Percentiles rank a stretch among this genome's conserved stretches.
phyloP scores from a whole-genome alignment of 1,140 invertebrate species.

The Microplitis demolitor region DNA sequence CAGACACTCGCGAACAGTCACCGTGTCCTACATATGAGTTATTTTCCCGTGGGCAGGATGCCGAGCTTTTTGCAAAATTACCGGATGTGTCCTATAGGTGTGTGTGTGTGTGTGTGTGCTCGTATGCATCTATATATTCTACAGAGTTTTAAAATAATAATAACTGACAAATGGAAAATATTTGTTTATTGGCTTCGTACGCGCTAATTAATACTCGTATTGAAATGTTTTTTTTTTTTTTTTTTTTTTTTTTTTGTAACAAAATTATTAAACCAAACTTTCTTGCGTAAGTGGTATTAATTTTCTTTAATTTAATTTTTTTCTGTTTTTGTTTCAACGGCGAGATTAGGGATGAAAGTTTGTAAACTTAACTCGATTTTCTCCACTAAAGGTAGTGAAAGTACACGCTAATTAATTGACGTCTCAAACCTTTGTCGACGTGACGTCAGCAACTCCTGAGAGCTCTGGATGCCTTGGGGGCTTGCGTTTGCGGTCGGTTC shows the following conservation, averaged over 20 bases:
- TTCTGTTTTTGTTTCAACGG: neutral
- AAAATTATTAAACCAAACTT: neutral
- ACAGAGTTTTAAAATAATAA: conserved; percentile 25
- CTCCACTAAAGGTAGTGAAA: conserved; percentile 31
- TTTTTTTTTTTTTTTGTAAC: no score
- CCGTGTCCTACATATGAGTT: conserved; percentile 49
- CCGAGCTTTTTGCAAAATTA: conserved; percentile 59
- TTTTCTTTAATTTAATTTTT: neutral
- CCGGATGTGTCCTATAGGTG: conserved; percentile 37
- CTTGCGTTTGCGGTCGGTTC: conserved; percentile 38
- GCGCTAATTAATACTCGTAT: neutral
- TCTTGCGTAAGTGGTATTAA: neutral
- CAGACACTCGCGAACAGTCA: conserved; percentile 59
- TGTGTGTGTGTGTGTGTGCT: neutral
- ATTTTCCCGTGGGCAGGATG: conserved; percentile 40
- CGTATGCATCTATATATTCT: no score
- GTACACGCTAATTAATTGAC: conserved; percentile 53
- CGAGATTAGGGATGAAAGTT: conserved; percentile 6
- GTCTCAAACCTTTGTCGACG: conserved; percentile 52
- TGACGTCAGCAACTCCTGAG: conserved; percentile 40
- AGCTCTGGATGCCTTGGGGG: conserved; percentile 38
- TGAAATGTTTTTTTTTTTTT: neutral
- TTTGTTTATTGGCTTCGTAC: neutral
- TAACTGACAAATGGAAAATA: conserved; percentile 22
- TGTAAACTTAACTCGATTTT: conserved; percentile 34